Evolutionary conservation across 2,113 vertebrate genomes (phyloP), one percentile per base, ranked within the genome.

Genomic region (Candoia aspera): DNA sequence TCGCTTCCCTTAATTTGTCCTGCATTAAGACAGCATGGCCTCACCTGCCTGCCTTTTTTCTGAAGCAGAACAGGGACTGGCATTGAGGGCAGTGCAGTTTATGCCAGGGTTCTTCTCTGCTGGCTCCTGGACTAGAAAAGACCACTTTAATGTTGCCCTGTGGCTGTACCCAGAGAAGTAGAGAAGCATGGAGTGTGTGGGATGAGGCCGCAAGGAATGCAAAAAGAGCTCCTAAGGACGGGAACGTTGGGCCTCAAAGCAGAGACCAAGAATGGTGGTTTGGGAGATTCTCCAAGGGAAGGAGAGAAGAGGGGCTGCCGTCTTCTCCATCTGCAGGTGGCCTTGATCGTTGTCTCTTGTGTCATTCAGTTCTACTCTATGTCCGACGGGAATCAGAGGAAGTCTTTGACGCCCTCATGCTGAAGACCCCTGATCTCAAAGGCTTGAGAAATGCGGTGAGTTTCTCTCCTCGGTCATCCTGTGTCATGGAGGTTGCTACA

Each of bases 381-480:
- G 98, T 99, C 90, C 97, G 99, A 92, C 98, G 98, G 85, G 97
- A 98, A 92, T 86, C 97, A 0, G 99, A 99, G 91, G 99, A 99
- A 91, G 99, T 99, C 54, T 99, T 99, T 0, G 99, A 99, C 0
- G 99, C 99, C 0, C 98, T 99, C 93, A 99, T 99, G 99, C 93
- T 99, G 96, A 99, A 98, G 97, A 98, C 98, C 0, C 99, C 99
- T 0, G 99, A 99, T 0, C 96, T 99, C 68, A 98, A 97, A 49
- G 99, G 99, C 90, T 98, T 99, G 58, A 97, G 98, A 94, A 98
- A 98, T 93, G 99, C 99, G 95, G 99, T 99, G 94, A 98, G 99
- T 97, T 53, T n/a, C 86, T 26, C 0, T 57, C 23, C 19, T 37
- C 46, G 10, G 2, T 49, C 88, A 8, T 29, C 53, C 42, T 54